Conservation (phyloP, 2,113 vertebrate genomes). For the Leiothrix lutea region DNA sequence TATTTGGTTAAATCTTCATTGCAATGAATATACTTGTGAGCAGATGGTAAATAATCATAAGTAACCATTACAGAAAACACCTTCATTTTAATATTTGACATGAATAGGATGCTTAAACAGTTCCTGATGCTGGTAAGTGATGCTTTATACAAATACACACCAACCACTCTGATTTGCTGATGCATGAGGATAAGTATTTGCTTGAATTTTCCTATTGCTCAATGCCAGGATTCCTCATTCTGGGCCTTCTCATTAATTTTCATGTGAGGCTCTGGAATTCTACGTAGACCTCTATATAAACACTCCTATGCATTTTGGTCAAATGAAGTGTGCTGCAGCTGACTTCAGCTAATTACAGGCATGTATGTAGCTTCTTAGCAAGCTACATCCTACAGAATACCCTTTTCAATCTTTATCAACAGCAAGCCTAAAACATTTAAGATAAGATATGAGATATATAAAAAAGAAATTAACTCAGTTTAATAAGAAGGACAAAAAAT, state of each 20-base stretch:
- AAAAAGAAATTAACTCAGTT: background rate
- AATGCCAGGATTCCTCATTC: background rate
- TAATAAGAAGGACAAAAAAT: background rate
- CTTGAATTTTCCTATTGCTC: background rate
- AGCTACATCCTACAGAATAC: background rate
- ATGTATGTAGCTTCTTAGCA: background rate
- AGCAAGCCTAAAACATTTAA: background rate
- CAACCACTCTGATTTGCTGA: background rate
- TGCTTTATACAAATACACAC: background rate
- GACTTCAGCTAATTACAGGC: background rate
- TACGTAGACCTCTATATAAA: background rate
- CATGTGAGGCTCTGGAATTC: background rate
- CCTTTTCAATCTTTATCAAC: background rate
- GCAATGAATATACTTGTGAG: conserved; percentile 10
- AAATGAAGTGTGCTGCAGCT: background rate
- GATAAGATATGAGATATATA: background rate
- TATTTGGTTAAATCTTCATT: conserved; percentile 2
- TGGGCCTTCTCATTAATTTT: background rate
- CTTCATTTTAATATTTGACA: background rate
- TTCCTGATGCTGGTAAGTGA: background rate
- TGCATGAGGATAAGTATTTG: background rate
- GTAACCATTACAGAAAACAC: background rate
- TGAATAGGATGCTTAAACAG: background rate
- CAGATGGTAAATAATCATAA: conserved; percentile 6
- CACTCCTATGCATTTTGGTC: background rate